A percentile compares a stretch with the other conserved stretches of the same genome.
phyloP scores from a whole-genome alignment of 2,113 vertebrate genomes.

The Myxocyprinus asiaticus region DNA sequence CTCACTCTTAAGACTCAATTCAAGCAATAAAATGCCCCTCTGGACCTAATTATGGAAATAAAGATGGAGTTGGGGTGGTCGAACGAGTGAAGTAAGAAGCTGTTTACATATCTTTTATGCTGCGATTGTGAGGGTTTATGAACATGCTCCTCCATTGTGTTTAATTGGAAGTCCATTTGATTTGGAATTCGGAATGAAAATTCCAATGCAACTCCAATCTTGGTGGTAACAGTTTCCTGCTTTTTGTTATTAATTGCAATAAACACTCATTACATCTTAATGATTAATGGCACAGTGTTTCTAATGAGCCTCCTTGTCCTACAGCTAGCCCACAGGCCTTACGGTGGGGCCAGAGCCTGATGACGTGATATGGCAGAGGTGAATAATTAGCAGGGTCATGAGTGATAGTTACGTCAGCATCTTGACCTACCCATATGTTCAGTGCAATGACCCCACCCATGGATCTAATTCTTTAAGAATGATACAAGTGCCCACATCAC shows the following conservation, averaged over 20 bases:
- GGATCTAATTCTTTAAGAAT: conserved; percentile 25
- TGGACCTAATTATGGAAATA: conserved; percentile 23
- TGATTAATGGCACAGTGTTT: conserved; percentile 13
- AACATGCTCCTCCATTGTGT: neutral
- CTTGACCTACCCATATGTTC: conserved; percentile 42
- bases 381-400: conserved; percentile 1
- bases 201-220: neutral
- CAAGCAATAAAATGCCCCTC: conserved; percentile 2
- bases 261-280: conserved; percentile 10
- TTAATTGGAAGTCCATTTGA: neutral
- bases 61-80: neutral
- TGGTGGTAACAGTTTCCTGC: neutral
- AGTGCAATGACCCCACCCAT: neutral
- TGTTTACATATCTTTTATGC: neutral
- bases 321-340: neutral
- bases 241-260: neutral
- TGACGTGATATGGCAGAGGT: conserved; percentile 2
- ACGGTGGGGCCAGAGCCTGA: neutral
- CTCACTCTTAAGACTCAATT: neutral
- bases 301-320: neutral
- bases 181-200: neutral
- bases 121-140: neutral
- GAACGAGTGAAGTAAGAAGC: neutral
- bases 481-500: conserved; percentile 4
- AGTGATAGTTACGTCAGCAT: conserved; percentile 1